Evolutionary conservation across 2,797 vertebrate genomes (phyloP).

Genomic region (Urophycis tenuis): DNA sequence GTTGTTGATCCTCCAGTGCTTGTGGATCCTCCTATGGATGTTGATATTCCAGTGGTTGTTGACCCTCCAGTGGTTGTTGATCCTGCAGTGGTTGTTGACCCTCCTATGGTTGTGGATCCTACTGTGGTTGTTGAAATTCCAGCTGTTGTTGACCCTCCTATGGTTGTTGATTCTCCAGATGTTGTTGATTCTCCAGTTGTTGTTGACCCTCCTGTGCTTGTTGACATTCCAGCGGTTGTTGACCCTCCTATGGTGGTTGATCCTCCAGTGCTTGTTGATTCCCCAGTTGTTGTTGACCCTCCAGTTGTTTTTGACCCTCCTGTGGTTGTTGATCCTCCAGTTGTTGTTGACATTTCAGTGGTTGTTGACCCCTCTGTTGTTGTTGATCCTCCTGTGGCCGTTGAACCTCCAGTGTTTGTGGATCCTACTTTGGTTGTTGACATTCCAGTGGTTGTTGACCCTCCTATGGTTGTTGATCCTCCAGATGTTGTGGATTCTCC

Average conservation of each 20-base stretch:
- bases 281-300: too few species aligned
- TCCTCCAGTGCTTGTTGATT: too few species aligned
- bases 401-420: not conserved
- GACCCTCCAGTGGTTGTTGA: not conserved
- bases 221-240: not conserved
- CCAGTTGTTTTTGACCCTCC: too few species aligned
- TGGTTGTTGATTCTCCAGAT: not conserved
- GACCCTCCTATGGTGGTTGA: too few species aligned
- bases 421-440: not conserved
- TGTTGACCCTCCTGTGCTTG: not conserved
- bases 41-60: not conserved
- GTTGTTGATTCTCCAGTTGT: not conserved
- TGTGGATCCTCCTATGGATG: not conserved
- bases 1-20: not conserved
- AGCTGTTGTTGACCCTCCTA: too few species aligned
- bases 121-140: too few species aligned
- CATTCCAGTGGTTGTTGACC: not conserved
- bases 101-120: not conserved
- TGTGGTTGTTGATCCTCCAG: not conserved
- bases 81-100: not conserved
- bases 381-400: not conserved
- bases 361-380: too few species aligned
- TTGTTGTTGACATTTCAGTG: not conserved
- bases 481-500: not conserved
- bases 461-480: not conserved